A percentile compares a stretch with the other conserved stretches of the same genome.
Conservation (phyloP, 2,888 invertebrate species). For the Pheosia gnoma region DNA sequence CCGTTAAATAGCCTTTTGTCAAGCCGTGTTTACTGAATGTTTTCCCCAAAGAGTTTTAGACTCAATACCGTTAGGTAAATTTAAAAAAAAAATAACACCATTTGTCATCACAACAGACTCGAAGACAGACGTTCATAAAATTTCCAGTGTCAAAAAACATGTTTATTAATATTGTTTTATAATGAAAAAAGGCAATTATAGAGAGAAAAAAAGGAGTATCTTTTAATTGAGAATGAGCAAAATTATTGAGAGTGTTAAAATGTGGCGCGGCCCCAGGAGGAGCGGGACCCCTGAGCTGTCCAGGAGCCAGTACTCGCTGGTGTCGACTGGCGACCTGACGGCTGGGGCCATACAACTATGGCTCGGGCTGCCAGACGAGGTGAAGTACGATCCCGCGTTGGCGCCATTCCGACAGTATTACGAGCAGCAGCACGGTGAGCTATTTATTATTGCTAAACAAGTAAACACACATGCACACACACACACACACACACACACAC, state of each 20-base stretch:
- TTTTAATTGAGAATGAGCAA: slow-evolving; percentile 51
- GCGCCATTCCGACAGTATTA: slow-evolving; percentile 83
- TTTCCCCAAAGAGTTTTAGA: too few species aligned
- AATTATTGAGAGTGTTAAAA: slow-evolving; percentile 56
- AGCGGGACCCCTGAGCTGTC: slow-evolving; percentile 73
- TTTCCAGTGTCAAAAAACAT: neutral
- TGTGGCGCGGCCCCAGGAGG: slow-evolving; percentile 66
- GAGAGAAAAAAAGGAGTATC: neutral
- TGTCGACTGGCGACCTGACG: slow-evolving; percentile 81
- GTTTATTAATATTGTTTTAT: neutral
- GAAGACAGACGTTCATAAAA: neutral
- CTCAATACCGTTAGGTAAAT: neutral
- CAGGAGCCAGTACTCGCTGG: slow-evolving; percentile 74
- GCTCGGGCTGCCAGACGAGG: slow-evolving; percentile 86
- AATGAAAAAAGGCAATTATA: slow-evolving; percentile 10
- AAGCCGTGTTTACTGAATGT: too few species aligned
- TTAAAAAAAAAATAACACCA: neutral
- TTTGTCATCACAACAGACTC: slow-evolving; percentile 4
- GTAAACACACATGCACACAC: too few species aligned
- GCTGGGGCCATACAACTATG: slow-evolving; percentile 86
- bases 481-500: too few species aligned
- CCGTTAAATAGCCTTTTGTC: too few species aligned
- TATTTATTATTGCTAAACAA: neutral
- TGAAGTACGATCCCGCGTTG: slow-evolving; percentile 87
- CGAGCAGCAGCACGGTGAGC: slow-evolving; percentile 76